Conservation (phyloP, 2,113 vertebrate species). For the Micronisus gabar region DNA sequence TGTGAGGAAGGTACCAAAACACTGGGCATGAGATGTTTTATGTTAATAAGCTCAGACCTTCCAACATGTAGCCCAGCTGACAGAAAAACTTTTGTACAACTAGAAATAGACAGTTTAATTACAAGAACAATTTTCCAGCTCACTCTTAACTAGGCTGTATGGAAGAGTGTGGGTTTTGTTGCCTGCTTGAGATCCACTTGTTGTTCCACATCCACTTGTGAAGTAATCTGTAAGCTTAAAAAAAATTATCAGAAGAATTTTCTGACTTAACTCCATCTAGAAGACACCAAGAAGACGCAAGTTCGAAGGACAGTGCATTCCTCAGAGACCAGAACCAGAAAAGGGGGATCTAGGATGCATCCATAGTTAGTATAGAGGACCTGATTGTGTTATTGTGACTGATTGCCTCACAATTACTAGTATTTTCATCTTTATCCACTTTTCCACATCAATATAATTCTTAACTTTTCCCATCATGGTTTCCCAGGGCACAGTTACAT, state of each 20-base stretch:
- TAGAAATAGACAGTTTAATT: not conserved
- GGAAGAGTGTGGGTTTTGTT: not conserved
- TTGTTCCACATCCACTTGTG: not conserved
- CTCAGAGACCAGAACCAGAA: not conserved
- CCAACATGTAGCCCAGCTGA: not conserved
- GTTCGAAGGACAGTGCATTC: not conserved
- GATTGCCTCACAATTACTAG: not conserved
- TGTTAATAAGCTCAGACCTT: not conserved
- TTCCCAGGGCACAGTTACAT: not conserved
- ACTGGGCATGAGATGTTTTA: not conserved
- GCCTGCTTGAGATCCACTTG: not conserved
- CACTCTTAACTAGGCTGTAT: not conserved
- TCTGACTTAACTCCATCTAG: not conserved
- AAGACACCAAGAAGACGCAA: not conserved
- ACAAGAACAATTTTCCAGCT: not conserved
- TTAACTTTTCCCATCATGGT: not conserved
- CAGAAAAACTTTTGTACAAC: not conserved
- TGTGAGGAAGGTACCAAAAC: not conserved
- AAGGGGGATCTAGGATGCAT: not conserved
- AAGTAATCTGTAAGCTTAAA: not conserved
- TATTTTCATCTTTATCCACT: not conserved
- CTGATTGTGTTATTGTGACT: not conserved
- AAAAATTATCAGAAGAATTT: not conserved
- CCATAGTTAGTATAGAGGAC: not conserved
- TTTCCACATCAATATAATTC: not conserved